Percentiles rank a stretch among this genome's conserved stretches.
Evolutionary conservation across 53 echinoderm and acorn worm species (phyloP).

Genomic region (Patiria pectinifera): DNA sequence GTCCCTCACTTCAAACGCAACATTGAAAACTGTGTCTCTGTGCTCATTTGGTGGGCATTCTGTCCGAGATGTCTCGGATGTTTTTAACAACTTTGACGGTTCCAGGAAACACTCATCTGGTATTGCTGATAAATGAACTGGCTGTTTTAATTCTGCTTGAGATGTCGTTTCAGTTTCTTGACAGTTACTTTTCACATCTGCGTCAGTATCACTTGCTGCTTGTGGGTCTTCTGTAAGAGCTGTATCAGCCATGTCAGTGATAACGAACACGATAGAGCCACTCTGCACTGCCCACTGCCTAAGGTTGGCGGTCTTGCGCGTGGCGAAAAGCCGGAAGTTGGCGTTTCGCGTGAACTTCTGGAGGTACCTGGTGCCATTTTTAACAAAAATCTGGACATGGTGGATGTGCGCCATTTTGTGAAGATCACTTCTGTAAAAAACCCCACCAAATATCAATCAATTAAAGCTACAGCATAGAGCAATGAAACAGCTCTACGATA

Average conservation of each 20-base stretch:
- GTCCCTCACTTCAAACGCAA: constrained; percentile 86
- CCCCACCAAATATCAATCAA: neutral
- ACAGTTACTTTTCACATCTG: neutral
- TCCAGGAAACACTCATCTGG: constrained; percentile 53
- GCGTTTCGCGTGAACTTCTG: constrained; percentile 80
- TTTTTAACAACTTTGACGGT: neutral
- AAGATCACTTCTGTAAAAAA: neutral
- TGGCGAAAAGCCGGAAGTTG: constrained; percentile 82
- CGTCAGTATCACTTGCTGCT: neutral
- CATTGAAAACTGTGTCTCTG: constrained; percentile 85
- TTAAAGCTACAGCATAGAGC: neutral
- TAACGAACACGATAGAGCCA: constrained; percentile 78
- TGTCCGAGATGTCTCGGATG: neutral
- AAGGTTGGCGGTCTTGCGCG: constrained; percentile 67
- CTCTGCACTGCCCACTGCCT: constrained; percentile 90
- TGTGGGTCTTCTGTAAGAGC: neutral
- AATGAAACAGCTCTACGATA: no score
- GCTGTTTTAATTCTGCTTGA: neutral
- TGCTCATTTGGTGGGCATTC: neutral
- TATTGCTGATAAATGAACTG: neutral
- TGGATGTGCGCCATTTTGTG: constrained; percentile 67
- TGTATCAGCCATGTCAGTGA: constrained; percentile 61
- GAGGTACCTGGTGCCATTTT: constrained; percentile 73
- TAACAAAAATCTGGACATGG: constrained; percentile 83
- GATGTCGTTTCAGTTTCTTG: neutral